A percentile compares a stretch with the other conserved stretches of the same genome.
phyloP scores from a whole-genome alignment of 2,888 invertebrate genomes.

The Leucoma salicis region DNA sequence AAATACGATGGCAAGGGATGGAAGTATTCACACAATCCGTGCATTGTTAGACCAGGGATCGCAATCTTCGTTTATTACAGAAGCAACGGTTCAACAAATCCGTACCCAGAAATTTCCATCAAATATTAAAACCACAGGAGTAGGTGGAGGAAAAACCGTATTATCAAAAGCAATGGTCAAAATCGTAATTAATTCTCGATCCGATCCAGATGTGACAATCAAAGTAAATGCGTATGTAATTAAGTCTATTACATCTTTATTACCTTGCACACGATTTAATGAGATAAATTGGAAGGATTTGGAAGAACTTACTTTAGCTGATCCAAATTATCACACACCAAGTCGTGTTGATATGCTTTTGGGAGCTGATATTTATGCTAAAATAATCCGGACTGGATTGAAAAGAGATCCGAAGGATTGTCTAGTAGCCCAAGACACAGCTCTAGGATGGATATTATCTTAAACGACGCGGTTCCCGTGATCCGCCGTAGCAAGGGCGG shows the following conservation, averaged over 20 bases:
- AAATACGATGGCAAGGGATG: constrained; percentile 12
- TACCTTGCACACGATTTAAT: too few species aligned
- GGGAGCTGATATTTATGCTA: too few species aligned
- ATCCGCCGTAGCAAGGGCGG: too few species aligned
- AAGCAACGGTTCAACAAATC: constrained; percentile 7
- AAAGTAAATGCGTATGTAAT: constrained; percentile 6
- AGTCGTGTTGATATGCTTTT: too few species aligned
- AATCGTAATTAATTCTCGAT: not conserved
- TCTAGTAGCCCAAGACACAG: too few species aligned
- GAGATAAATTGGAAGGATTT: too few species aligned
- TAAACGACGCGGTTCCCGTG: too few species aligned
- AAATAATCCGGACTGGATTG: too few species aligned
- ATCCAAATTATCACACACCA: too few species aligned
- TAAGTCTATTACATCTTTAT: constrained; percentile 2
- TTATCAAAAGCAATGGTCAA: not conserved
- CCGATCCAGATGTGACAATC: not conserved
- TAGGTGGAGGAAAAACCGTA: constrained; percentile 14
- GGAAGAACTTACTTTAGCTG: too few species aligned
- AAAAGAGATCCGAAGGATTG: too few species aligned
- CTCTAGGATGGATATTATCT: too few species aligned
- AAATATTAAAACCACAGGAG: constrained; percentile 10
- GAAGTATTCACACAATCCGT: constrained; percentile 9
- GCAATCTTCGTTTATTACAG: constrained; percentile 25
- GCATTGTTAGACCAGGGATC: constrained; percentile 28
- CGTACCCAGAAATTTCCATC: constrained; percentile 1